Base-by-base conservation (phyloP, 2,797 vertebrate genomes). In the Acanthiza pusilla region DNA sequence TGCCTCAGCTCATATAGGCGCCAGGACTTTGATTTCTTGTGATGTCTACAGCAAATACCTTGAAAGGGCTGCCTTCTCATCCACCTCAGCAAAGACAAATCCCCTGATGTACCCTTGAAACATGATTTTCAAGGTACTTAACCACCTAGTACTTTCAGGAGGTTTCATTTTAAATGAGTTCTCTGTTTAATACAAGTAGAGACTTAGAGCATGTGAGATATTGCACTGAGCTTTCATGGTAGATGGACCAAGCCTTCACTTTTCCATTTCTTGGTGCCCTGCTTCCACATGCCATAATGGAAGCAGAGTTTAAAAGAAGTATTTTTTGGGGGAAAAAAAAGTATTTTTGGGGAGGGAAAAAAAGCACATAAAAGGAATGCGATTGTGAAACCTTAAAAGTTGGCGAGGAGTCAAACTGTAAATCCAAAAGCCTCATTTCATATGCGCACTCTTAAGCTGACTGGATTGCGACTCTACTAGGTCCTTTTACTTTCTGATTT, bases 1-100 rank as follows among this genome's bases (percentile, higher is more conserved):
- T 85, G 67, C 54, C 91, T 93, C 85, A 32, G 79, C 55, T 95
- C 86, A 75, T 78, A 80, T 60, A 70, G 89, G 89, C 66, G 15
- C 76, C 48, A 66, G 48, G 45, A 93, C 94, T 96, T 95, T 89
- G 91, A 93, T 94, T 95, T 93, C 91, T 86, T 94, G 51, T 84
- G 88, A 94, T 79, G 89, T 92, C 92, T 96, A 75, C 67, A 86
- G 94, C 82, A 93, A 96, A 84, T 50, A 71, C 19, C 66, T 92
- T 92, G 91, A 88, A 94, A 96, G 55, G 76, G 11, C 50, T 91
- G 82, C 48, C 55, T 96, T 95, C 91, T 94, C 70, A 86, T 91
- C 83, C 48, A 40, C 89, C 93, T 90, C 91, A 67, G 91, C 55
- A 57, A 85, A 90, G 79, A 84, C 79, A 93, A 96, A 94, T 93